Percentiles rank a stretch among this genome's conserved stretches.
These are phyloP conservation scores for Dryocosmus kuriphilus DNA, from an alignment of 2,888 invertebrate species.

Conservation along the genomic window DNA sequence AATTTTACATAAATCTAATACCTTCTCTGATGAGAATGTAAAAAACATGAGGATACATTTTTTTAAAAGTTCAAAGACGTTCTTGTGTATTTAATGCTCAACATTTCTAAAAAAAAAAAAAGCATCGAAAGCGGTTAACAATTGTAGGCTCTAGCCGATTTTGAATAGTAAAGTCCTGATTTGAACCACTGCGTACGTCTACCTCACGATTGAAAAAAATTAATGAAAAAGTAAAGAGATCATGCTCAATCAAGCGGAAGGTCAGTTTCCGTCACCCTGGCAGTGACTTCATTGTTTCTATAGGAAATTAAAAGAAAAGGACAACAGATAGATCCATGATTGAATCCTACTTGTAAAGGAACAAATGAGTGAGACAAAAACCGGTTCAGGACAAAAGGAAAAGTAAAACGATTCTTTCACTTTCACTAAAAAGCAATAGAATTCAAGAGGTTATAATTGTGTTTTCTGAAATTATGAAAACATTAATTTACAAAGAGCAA, in stretches of 20 bases:
- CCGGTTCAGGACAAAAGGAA: slow-evolving; percentile 67
- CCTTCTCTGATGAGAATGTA: no score
- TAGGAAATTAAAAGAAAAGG: not conserved
- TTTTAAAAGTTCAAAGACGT: no score
- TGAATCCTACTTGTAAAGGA: not conserved
- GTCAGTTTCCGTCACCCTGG: not conserved
- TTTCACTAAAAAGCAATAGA: slow-evolving; percentile 61
- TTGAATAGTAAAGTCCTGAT: no score
- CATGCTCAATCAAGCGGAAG: not conserved
- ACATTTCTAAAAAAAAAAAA: no score
- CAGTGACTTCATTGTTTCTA: not conserved
- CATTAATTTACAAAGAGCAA: not conserved
- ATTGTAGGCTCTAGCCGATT: no score
- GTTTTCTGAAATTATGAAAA: not conserved
- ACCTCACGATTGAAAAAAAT: not conserved
- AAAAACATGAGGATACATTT: no score
- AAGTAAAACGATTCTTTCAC: slow-evolving; percentile 69
- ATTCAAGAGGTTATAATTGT: not conserved
- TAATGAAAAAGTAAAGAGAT: not conserved
- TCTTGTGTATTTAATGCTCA: no score
- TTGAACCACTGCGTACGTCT: not conserved
- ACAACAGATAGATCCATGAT: not conserved
- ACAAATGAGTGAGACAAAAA: slow-evolving; percentile 50
- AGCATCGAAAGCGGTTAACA: no score
- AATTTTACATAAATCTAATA: no score